phyloP scores from a whole-genome alignment of 2,888 invertebrate species.

The Phania funesta region DNA sequence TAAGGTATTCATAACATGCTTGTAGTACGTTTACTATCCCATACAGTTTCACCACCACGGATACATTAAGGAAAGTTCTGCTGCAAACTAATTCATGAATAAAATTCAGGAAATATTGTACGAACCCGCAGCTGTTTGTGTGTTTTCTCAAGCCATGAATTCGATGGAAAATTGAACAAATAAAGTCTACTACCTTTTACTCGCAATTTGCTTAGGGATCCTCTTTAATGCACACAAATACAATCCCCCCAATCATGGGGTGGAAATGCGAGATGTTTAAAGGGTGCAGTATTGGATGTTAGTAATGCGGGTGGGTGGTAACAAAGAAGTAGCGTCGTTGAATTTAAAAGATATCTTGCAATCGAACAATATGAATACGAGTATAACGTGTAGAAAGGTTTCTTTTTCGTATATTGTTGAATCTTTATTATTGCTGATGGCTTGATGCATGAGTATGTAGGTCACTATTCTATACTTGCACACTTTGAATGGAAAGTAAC shows the following conservation, averaged over 20 bases:
- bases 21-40: background rate
- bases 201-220: background rate
- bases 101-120: slow-evolving; percentile 14
- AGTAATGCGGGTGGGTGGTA: no score
- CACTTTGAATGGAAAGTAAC: no score
- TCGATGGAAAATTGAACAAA: slow-evolving; percentile 15
- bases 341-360: no score
- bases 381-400: no score
- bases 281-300: background rate
- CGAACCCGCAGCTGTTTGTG: slow-evolving; percentile 23
- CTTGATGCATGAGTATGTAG: no score
- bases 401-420: no score
- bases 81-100: background rate
- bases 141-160: slow-evolving; percentile 18
- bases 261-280: background rate
- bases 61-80: background rate
- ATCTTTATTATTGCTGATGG: no score
- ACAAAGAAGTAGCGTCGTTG: no score
- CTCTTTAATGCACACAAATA: no score
- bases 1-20: background rate
- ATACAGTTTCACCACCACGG: background rate
- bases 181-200: background rate
- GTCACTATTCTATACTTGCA: no score
- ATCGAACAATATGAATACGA: no score
- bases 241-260: no score